Percentiles rank a stretch among this genome's conserved stretches.
phyloP scores from a whole-genome alignment of 2,797 vertebrate species.

The Chrysocyon brachyurus region DNA sequence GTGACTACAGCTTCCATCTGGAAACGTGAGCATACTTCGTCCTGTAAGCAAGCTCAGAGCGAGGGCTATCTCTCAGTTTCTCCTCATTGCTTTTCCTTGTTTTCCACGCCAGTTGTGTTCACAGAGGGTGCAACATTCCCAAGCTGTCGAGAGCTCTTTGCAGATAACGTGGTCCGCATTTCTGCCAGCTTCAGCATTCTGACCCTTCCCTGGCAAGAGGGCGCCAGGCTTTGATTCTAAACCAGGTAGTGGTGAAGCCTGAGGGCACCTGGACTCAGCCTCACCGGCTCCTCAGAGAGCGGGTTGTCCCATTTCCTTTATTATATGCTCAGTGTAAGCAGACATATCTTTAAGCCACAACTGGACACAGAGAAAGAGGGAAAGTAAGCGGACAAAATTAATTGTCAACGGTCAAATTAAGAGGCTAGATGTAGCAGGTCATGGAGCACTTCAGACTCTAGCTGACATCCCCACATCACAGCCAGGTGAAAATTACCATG shows the following conservation, averaged over 20 bases:
- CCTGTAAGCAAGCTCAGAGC: slow-evolving; percentile 73
- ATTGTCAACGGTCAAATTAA: slow-evolving; percentile 76
- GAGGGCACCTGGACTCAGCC: slow-evolving; percentile 62
- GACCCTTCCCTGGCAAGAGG: slow-evolving; percentile 66
- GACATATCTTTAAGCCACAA: slow-evolving; percentile 49
- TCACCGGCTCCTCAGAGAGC: slow-evolving; percentile 56
- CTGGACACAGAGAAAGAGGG: slow-evolving; percentile 65
- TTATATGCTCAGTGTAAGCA: neutral
- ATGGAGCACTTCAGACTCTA: slow-evolving; percentile 52
- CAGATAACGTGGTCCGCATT: slow-evolving; percentile 25
- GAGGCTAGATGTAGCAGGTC: slow-evolving; percentile 62
- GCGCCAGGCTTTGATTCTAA: slow-evolving; percentile 64
- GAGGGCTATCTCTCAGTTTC: slow-evolving; percentile 80
- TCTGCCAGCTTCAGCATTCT: neutral
- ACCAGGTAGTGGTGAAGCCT: slow-evolving; percentile 61
- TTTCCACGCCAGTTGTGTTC: slow-evolving; percentile 77
- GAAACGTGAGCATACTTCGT: slow-evolving; percentile 81
- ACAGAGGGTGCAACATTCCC: slow-evolving; percentile 78
- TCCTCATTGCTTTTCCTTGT: slow-evolving; percentile 78
- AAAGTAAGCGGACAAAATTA: slow-evolving; percentile 43
- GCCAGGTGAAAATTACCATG: slow-evolving; percentile 70
- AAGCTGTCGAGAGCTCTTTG: slow-evolving; percentile 72
- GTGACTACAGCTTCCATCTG: slow-evolving; percentile 71
- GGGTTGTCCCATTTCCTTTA: neutral
- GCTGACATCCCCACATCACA: slow-evolving; percentile 67